phyloP scores from a whole-genome alignment of 2,113 vertebrate genomes.

The Ptyas mucosa region DNA sequence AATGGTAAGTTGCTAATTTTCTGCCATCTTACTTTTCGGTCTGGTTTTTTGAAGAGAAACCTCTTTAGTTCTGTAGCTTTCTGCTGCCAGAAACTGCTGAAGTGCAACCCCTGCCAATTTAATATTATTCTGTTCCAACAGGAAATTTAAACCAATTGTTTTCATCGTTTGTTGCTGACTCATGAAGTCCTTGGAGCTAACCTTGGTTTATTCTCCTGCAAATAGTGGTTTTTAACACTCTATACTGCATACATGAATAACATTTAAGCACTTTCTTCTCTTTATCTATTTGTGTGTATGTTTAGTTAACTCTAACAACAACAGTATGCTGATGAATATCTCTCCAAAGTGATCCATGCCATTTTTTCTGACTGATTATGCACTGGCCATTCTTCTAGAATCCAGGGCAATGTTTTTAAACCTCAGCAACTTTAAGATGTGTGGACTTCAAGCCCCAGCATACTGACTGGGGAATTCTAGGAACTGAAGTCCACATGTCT shows the following conservation, averaged over 20 bases:
- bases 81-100: slow-evolving; percentile 15
- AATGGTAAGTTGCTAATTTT: slow-evolving; percentile 3
- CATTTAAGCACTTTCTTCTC: slow-evolving; percentile 15
- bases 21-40: not conserved
- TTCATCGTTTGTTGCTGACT: slow-evolving; percentile 20
- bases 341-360: not conserved
- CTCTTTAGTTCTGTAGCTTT: not conserved
- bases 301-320: not conserved
- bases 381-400: not conserved
- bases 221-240: slow-evolving; percentile 17
- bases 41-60: not conserved
- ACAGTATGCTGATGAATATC: not conserved
- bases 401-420: not conserved
- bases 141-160: slow-evolving; percentile 25
- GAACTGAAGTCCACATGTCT: not conserved
- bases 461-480: not conserved
- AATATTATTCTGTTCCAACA: slow-evolving; percentile 19
- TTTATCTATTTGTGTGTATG: not conserved
- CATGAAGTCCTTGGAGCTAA: slow-evolving; percentile 17
- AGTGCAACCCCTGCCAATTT: slow-evolving; percentile 16
- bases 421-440: not conserved
- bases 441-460: not conserved
- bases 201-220: slow-evolving; percentile 9
- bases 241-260: not conserved
- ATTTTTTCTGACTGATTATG: not conserved